phyloP scores from a whole-genome alignment of 2,797 vertebrate genomes.

The Microcaecilia unicolor region DNA sequence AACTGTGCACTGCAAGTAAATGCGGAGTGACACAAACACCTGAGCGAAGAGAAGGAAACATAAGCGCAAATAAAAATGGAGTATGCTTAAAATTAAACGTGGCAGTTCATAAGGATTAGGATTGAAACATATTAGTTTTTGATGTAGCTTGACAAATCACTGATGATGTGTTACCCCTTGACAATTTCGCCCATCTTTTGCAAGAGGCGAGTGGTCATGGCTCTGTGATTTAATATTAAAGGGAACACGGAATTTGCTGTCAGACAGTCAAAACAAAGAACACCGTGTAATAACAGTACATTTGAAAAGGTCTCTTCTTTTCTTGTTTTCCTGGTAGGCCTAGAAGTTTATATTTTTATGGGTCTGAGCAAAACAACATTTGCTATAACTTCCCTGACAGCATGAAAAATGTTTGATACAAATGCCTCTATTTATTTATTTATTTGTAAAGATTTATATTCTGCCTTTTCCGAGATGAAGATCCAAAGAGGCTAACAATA shows the following conservation, averaged over 20 bases:
- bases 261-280: background rate
- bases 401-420: too few relatives aligned
- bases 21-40: background rate
- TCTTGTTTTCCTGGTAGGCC: background rate
- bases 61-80: background rate
- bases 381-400: too few relatives aligned
- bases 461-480: too few relatives aligned
- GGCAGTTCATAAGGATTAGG: background rate
- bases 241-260: background rate
- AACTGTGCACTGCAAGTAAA: background rate
- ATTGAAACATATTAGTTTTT: slow-evolving; percentile 4
- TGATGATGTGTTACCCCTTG: background rate
- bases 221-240: background rate
- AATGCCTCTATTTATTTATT: too few relatives aligned
- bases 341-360: background rate
- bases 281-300: too few relatives aligned
- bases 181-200: background rate
- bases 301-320: too few relatives aligned
- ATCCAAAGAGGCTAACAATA: too few relatives aligned
- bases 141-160: background rate
- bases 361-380: too few relatives aligned
- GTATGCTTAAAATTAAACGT: slow-evolving; percentile 4
- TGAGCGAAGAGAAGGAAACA: background rate
- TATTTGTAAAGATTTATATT: too few relatives aligned
- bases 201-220: slow-evolving; percentile 1